phyloP scores from a whole-genome alignment of 1,140 invertebrate genomes.

The Andricus grossulariae region DNA sequence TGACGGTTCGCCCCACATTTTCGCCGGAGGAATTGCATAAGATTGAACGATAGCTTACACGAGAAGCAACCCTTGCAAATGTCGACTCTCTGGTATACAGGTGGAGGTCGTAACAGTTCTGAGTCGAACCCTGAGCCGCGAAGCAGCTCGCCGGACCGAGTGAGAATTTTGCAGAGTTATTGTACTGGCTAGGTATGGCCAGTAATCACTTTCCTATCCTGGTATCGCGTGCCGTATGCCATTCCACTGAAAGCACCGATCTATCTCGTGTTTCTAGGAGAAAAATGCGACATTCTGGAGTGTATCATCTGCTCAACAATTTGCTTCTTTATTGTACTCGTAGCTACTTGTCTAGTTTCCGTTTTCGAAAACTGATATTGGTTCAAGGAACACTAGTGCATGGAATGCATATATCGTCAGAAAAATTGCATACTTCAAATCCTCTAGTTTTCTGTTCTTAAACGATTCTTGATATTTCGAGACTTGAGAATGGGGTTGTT shows the following conservation, averaged over 20 bases:
- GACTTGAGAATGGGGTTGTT: too few relatives aligned
- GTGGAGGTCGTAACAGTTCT: constrained; percentile 22
- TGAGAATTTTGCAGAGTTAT: constrained; percentile 56
- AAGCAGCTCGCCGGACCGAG: constrained; percentile 30
- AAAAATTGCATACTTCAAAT: background rate
- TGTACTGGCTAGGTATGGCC: constrained; percentile 39
- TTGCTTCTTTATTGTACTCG: background rate
- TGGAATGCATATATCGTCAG: background rate
- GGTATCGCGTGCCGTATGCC: constrained; percentile 59
- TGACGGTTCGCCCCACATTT: constrained; percentile 56
- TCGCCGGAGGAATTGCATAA: constrained; percentile 55
- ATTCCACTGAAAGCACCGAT: constrained; percentile 46
- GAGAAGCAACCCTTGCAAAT: constrained; percentile 43
- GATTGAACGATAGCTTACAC: constrained; percentile 60
- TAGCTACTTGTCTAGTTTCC: background rate
- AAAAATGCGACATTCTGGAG: constrained; percentile 14
- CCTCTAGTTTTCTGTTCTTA: too few relatives aligned
- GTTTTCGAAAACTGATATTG: background rate
- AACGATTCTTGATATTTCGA: too few relatives aligned
- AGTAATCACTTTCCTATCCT: constrained; percentile 32
- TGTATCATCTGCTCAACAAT: constrained; percentile 13
- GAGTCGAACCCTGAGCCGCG: background rate
- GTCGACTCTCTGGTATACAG: constrained; percentile 32
- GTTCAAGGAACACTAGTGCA: background rate
- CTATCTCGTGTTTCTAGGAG: constrained; percentile 34